Base-by-base conservation (phyloP, 2,113 vertebrate species). In the Equus przewalskii region DNA sequence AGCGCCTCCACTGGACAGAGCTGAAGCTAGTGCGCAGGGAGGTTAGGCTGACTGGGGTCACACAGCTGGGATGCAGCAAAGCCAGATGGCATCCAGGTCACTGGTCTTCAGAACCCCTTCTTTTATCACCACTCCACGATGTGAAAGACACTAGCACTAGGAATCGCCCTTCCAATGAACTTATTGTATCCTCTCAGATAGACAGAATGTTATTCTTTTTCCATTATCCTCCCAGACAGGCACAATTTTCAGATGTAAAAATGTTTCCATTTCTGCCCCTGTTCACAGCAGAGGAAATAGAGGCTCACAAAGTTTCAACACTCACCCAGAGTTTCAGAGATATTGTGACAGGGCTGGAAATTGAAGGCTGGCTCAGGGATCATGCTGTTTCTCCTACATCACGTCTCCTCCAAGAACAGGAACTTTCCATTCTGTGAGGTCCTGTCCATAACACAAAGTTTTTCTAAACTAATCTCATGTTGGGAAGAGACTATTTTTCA, bases 1-100 rank as follows among this genome's bases (percentile, higher is more conserved):
- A 36, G 1, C 10, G 0, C 0, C 3, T 33, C 7, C n/a, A 11
- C 0, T 1, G 26, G 22, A 13, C 18, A 22, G 54, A 89, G n/a
- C 1, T 1, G 33, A 67, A 44, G 21, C 58, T 11, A 22, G 13
- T 0, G 2, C 24, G 24, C 26, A 36, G 26, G 65, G 26, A 44
- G 7, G 12, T 16, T 21, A 56, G 19, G 26, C 24, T 36, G 54
- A 44, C 10, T 46, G 46, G 41, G 36, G 30, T 8, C n/a, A 62
- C 33, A 80, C 0, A 26, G 18, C 44, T 36, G 49, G 64, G 46
- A 65, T 18, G 8, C 1, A 49, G 24, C 13, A 24, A 46, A 54
- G 30, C 16, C n/a, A 84, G 21, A 24, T 1, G 8, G 5, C 26
- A 51, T 12, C 9, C 14, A 56, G 4, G 18, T 6, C 30, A 16